phyloP scores from a whole-genome alignment of 2,888 invertebrate genomes.

The Chloromyia formosa region DNA sequence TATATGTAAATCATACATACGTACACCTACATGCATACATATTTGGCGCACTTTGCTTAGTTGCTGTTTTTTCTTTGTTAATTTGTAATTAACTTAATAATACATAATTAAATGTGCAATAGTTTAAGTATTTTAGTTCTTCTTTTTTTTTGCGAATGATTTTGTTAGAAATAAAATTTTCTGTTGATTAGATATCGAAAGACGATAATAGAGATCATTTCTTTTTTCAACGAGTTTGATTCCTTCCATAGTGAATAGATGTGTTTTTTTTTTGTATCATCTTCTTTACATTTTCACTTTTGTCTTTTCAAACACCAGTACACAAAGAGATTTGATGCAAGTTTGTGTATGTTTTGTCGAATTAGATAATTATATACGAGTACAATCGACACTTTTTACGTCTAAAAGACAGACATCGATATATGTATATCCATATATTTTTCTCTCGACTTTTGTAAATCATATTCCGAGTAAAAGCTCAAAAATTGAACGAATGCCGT shows the following conservation, averaged over 20 bases:
- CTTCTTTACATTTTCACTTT: neutral
- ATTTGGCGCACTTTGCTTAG: slow-evolving; percentile 30
- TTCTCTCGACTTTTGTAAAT: too few relatives aligned
- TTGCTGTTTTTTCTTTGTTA: slow-evolving; percentile 30
- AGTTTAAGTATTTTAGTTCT: slow-evolving; percentile 23
- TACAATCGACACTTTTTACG: neutral
- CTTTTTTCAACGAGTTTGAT: neutral
- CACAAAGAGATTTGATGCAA: too few relatives aligned
- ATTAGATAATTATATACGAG: neutral
- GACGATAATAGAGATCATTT: neutral
- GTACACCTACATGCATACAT: neutral
- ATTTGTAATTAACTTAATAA: slow-evolving; percentile 28
- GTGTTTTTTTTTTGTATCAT: neutral
- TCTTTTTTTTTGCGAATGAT: slow-evolving; percentile 21
- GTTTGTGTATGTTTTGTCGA: neutral
- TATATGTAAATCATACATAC: neutral
- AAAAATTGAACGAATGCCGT: too few relatives aligned
- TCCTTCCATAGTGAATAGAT: neutral
- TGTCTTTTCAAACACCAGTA: neutral
- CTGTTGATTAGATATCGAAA: slow-evolving; percentile 9
- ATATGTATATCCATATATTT: too few relatives aligned
- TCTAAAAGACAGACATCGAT: slow-evolving; percentile 25
- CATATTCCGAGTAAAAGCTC: too few relatives aligned
- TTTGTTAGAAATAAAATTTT: slow-evolving; percentile 17
- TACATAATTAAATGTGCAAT: slow-evolving; percentile 39